Evolutionary conservation across 2,888 invertebrate species (phyloP).

Genomic region (Ametastegia equiseti): DNA sequence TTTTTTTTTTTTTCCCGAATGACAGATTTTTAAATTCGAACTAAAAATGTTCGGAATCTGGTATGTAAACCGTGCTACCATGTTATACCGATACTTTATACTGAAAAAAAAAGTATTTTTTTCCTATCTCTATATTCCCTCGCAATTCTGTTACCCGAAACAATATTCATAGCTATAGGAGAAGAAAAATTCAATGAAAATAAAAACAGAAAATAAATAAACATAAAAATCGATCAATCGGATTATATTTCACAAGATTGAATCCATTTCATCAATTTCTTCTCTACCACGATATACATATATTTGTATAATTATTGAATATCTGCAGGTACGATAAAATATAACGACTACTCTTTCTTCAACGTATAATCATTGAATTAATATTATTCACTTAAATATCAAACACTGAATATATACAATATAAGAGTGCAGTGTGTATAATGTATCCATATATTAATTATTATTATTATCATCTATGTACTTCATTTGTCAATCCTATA

Average conservation of each 20-base stretch:
- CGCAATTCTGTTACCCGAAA: background rate
- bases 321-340: background rate
- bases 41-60: too few species aligned
- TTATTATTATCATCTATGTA: background rate
- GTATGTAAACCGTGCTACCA: too few species aligned
- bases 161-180: background rate
- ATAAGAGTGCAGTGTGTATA: background rate
- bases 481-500: background rate
- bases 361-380: conserved; percentile 8
- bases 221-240: background rate
- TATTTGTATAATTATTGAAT: background rate
- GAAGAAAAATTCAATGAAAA: background rate
- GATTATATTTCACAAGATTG: background rate
- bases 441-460: background rate
- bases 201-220: background rate
- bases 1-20: too few species aligned
- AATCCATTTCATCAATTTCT: background rate
- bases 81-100: too few species aligned
- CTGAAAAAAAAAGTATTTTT: too few species aligned
- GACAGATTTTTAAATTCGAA: too few species aligned
- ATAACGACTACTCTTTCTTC: background rate
- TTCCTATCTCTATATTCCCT: background rate
- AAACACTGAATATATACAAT: background rate
- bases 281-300: background rate
- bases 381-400: background rate